These are phyloP conservation scores for Sarcophaga rosellei DNA, from an alignment of 2,888 invertebrate genomes.

Conservation along the genomic window DNA sequence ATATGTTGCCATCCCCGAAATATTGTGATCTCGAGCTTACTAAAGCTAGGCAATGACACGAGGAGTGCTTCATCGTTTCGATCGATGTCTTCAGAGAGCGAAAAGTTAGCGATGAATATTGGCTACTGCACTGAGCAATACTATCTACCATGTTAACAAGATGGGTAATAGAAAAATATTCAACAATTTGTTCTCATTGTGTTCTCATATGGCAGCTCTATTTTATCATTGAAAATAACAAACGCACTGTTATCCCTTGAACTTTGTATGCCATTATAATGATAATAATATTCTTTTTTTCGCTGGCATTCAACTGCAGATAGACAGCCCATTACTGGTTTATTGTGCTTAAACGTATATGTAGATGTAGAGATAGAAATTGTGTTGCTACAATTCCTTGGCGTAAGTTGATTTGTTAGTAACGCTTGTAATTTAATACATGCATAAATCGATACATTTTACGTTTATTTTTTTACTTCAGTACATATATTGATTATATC, in stretches of 20 bases:
- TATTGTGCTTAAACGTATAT: too few species aligned
- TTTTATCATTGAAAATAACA: conserved; percentile 15
- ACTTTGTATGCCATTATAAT: too few species aligned
- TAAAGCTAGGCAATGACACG: too few species aligned
- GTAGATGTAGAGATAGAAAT: conserved; percentile 2
- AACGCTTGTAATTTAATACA: conserved; percentile 76
- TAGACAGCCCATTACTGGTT: neutral
- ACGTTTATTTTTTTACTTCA: neutral
- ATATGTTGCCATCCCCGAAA: too few species aligned
- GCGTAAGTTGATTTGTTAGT: conserved; percentile 55
- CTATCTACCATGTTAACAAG: too few species aligned
- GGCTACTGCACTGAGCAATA: too few species aligned
- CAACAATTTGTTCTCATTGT: too few species aligned
- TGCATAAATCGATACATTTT: conserved; percentile 77
- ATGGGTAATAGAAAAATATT: too few species aligned
- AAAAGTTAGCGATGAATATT: too few species aligned
- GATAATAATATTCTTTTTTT: neutral
- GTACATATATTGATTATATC: conserved; percentile 5
- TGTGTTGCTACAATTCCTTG: conserved; percentile 26
- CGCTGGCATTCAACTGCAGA: neutral
- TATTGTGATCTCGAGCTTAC: too few species aligned
- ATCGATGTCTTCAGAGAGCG: too few species aligned
- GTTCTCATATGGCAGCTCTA: neutral
- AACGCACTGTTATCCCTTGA: neutral
- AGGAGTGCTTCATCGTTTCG: too few species aligned